phyloP scores from a whole-genome alignment of 2,888 invertebrate genomes.

The Carpatolechia fugitivella region DNA sequence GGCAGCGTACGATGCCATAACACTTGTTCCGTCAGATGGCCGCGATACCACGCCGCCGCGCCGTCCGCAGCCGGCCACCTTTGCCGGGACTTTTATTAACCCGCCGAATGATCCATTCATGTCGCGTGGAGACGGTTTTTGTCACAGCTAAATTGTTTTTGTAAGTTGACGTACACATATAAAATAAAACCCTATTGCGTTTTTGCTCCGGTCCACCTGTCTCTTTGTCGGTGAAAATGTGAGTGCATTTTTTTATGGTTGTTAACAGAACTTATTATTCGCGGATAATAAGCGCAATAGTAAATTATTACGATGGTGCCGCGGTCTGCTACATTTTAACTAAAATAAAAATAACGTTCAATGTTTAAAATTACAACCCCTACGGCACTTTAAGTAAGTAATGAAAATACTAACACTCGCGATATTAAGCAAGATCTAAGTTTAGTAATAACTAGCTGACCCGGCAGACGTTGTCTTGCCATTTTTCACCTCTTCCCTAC shows the following conservation, averaged over 20 bases:
- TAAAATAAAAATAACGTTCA: no score
- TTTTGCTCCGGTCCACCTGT: constrained; percentile 4
- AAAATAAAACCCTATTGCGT: constrained; percentile 4
- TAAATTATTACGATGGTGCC: background rate
- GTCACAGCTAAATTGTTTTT: constrained; percentile 15
- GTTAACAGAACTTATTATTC: constrained; percentile 2
- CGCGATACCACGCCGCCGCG: constrained; percentile 47
- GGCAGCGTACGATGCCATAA: constrained; percentile 65
- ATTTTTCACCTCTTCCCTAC: no score
- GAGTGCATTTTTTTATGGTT: background rate
- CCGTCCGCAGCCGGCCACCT: constrained; percentile 36
- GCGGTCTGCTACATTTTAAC: background rate
- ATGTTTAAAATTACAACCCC: no score
- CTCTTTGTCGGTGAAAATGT: constrained; percentile 9
- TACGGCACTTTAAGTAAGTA: no score
- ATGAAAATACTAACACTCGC: no score
- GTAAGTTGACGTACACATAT: constrained; percentile 2
- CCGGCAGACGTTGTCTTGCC: no score
- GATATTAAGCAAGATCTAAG: no score
- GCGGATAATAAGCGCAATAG: background rate
- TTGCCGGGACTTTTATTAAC: constrained; percentile 53
- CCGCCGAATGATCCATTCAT: constrained; percentile 46
- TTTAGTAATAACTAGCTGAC: no score
- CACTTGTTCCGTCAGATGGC: constrained; percentile 66
- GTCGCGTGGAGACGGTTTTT: constrained; percentile 26